These are phyloP conservation scores for Dynastes grantii DNA, from an alignment of 2,888 invertebrate species.

Conservation along the genomic window DNA sequence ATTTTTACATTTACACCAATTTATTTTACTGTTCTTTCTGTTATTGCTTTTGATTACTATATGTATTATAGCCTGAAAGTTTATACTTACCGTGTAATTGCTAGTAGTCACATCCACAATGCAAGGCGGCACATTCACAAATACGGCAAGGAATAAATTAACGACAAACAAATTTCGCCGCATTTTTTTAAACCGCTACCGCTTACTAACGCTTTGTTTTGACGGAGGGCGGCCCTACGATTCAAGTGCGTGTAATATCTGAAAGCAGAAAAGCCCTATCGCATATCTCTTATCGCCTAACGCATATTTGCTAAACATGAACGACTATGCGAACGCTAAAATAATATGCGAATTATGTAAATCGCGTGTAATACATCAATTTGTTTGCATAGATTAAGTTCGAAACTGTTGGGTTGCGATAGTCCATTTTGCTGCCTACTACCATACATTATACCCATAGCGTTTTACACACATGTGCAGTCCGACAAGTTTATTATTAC, in stretches of 20 bases:
- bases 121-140: slow-evolving; percentile 16
- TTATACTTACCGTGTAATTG: slow-evolving; percentile 22
- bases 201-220: slow-evolving; percentile 2
- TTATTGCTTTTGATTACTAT: no score
- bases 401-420: slow-evolving; percentile 10
- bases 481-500: slow-evolving; percentile 4
- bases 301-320: slow-evolving; percentile 32
- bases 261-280: slow-evolving; percentile 22
- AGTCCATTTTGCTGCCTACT: slow-evolving; percentile 26
- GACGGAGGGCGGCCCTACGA: not conserved
- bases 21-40: no score
- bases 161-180: not conserved
- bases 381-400: slow-evolving; percentile 45
- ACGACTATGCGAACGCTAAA: slow-evolving; percentile 25
- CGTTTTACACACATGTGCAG: not conserved
- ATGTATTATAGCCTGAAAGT: no score
- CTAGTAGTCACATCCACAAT: slow-evolving; percentile 7
- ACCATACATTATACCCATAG: no score
- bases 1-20: no score
- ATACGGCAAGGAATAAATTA: not conserved
- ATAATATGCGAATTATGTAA: slow-evolving; percentile 41
- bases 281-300: slow-evolving; percentile 40
- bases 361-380: slow-evolving; percentile 48
- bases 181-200: slow-evolving; percentile 1
- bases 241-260: slow-evolving; percentile 21